Base-by-base conservation (phyloP, 1,140 invertebrate species). In the Ceratitis capitata region DNA sequence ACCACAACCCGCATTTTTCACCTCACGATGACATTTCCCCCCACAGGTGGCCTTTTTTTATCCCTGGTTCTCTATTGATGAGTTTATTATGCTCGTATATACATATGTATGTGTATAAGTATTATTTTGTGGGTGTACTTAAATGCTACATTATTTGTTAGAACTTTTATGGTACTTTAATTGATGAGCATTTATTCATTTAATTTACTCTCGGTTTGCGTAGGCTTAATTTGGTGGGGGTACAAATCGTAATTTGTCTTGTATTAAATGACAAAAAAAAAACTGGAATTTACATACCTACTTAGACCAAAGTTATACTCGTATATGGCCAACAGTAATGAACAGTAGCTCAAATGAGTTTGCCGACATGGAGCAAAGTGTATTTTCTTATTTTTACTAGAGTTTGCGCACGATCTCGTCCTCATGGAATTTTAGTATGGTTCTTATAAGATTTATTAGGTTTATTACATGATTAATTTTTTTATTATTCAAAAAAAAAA, bases 171-270 rank as follows among this genome's bases (percentile, higher is more conserved):
- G 26, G 14, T 61, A 61, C 58, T 61, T 58, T 61, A 61, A 61
- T 32, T 61, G 23, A 61, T 61, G 12, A 61, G 12, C 26, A 12
- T 29, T 29, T 29, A 61, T 14, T 61, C 58, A 61, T 29, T 61
- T 61, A 61, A 61, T 61, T 61, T 29, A 16, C 23, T 61, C 23
- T 61, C 26, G n/a, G 1, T 61, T 61, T 23, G 23, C 58, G 26
- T 2, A 14, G 29, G 26, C 14, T 32, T 61, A 29, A 29, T n/a
- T n/a, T n/a, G n/a, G n/a, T n/a, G 58, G 12, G 58, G 26, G 26
- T 61, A 61, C 58, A 32, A 61, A 61, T 61, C 58, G 58, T 16
- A 61, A 61, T 61, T 61, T 61, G 58, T 29, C 29, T 61, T 61
- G 58, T 61, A 61, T 61, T 16, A 32, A 61, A 32, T 61, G 58